Evolutionary conservation across 2,888 invertebrate species (phyloP).

Genomic region (Osedax frankpressi): DNA sequence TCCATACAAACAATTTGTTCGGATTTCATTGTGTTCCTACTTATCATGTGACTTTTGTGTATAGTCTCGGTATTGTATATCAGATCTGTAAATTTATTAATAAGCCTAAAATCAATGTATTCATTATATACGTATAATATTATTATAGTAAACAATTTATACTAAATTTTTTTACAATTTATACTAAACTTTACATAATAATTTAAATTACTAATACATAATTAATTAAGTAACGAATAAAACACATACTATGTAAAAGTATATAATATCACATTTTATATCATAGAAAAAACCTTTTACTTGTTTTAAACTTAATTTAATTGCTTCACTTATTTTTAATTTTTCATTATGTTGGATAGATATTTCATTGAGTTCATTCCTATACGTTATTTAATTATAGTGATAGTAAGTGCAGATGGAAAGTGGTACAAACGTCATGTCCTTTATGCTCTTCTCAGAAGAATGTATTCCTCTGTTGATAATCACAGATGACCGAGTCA

Average conservation of each 20-base stretch:
- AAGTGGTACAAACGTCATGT: conserved; percentile 29
- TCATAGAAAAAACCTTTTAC: conserved; percentile 7
- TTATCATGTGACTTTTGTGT: conserved; percentile 30
- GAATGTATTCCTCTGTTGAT: conserved; percentile 32
- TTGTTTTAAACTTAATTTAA: conserved; percentile 8
- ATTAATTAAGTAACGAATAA: background rate
- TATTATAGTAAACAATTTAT: too few species aligned
- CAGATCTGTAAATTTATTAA: conserved; percentile 5
- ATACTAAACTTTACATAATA: too few species aligned
- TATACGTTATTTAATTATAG: too few species aligned
- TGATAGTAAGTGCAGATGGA: background rate
- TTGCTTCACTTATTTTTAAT: conserved; percentile 30
- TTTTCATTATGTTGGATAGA: conserved; percentile 33
- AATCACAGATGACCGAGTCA: conserved; percentile 36
- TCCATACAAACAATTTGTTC: conserved; percentile 33
- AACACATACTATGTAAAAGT: background rate
- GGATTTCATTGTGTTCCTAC: conserved; percentile 24
- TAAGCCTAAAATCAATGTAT: too few species aligned
- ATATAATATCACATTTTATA: background rate
- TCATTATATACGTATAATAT: too few species aligned
- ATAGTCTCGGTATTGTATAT: conserved; percentile 17
- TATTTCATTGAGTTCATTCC: conserved; percentile 35
- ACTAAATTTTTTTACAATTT: too few species aligned
- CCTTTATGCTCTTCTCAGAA: conserved; percentile 30
- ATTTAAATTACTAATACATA: too few species aligned